phyloP scores from a whole-genome alignment of 1,140 invertebrate species.

The Cydia amplana region DNA sequence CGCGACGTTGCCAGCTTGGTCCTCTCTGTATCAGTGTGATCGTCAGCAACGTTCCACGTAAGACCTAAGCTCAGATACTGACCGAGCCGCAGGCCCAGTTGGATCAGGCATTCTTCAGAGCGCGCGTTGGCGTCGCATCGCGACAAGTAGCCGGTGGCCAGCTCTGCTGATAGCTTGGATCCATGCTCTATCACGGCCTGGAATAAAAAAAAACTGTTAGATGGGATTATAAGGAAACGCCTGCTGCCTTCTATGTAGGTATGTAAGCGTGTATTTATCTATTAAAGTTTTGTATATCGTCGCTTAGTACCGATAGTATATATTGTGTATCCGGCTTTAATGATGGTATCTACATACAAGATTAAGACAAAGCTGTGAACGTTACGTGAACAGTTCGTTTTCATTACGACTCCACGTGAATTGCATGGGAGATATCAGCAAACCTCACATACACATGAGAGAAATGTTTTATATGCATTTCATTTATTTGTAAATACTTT shows the following conservation, averaged over 20 bases:
- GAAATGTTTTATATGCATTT: not conserved
- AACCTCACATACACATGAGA: not conserved
- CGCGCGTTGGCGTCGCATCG: slow-evolving; percentile 53
- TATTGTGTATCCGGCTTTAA: not conserved
- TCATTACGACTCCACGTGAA: slow-evolving; percentile 9
- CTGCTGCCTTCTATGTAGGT: too few species aligned
- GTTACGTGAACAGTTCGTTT: not conserved
- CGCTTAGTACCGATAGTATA: not conserved
- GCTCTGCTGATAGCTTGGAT: slow-evolving; percentile 78
- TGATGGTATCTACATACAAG: not conserved
- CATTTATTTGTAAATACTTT: too few species aligned
- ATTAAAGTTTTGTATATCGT: too few species aligned
- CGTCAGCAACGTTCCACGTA: not conserved
- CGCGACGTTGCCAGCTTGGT: not conserved
- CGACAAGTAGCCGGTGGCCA: slow-evolving; percentile 76
- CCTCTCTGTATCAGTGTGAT: not conserved
- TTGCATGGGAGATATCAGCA: too few species aligned
- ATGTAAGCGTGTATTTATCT: too few species aligned
- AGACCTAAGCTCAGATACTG: slow-evolving; percentile 36
- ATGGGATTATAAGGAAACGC: too few species aligned
- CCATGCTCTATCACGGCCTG: slow-evolving; percentile 84
- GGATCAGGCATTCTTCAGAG: slow-evolving; percentile 61
- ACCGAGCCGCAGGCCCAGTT: slow-evolving; percentile 74
- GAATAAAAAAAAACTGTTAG: slow-evolving; percentile 36
- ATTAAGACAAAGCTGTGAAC: not conserved